Evolutionary conservation across 2,113 vertebrate species (phyloP).

Genomic region (Solea solea): DNA sequence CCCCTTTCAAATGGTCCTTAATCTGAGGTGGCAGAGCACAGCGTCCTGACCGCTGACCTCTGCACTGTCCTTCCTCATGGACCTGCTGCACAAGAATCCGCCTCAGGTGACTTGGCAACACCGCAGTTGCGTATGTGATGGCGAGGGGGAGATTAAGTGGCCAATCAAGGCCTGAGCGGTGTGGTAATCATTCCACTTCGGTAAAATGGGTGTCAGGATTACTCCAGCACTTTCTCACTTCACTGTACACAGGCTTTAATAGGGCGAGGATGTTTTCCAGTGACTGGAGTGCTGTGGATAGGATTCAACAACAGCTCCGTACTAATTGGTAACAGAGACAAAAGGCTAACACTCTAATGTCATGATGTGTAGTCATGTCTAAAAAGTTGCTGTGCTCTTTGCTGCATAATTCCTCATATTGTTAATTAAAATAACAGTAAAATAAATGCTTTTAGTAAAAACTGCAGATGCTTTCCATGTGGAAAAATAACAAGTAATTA

Average conservation of each 20-base stretch:
- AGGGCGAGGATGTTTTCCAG: slow-evolving; percentile 46
- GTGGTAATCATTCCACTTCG: slow-evolving; percentile 77
- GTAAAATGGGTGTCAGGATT: slow-evolving; percentile 68
- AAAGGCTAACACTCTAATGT: background rate
- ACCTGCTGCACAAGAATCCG: slow-evolving; percentile 25
- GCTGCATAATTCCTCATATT: background rate
- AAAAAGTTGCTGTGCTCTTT: background rate
- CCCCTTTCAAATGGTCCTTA: slow-evolving; percentile 60
- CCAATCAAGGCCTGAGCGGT: slow-evolving; percentile 77
- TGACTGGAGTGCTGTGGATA: slow-evolving; percentile 29
- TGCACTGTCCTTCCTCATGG: slow-evolving; percentile 28
- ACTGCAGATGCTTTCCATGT: background rate
- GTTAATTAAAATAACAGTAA: background rate
- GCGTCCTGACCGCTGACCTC: slow-evolving; percentile 50
- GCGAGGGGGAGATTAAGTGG: slow-evolving; percentile 78
- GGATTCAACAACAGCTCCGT: slow-evolving; percentile 44
- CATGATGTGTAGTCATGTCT: background rate
- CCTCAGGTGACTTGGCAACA: slow-evolving; percentile 70
- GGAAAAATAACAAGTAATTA: no score
- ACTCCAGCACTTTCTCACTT: slow-evolving; percentile 59
- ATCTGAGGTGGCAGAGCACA: slow-evolving; percentile 55
- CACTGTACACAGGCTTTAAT: slow-evolving; percentile 54
- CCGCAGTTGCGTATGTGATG: slow-evolving; percentile 59
- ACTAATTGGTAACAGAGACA: slow-evolving; percentile 30
- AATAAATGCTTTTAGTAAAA: background rate